Evolutionary conservation across 2,888 invertebrate genomes (phyloP).

Genomic region (Netelia virgata): DNA sequence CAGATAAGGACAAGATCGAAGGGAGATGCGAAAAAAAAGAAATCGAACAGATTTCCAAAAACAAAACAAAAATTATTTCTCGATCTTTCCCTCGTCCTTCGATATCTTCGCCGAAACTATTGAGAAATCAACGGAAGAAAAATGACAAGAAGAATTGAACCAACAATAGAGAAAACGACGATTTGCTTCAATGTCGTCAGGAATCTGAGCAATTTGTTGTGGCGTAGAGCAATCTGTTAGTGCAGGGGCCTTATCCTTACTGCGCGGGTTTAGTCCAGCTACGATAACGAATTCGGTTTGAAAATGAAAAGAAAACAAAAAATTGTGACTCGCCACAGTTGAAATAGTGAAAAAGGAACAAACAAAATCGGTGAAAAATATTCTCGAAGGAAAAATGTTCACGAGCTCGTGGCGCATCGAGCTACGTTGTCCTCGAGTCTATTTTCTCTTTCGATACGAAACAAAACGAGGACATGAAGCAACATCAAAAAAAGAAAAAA

Average conservation of each 20-base stretch:
- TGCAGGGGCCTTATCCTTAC: constrained; percentile 85
- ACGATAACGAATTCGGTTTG: constrained; percentile 53
- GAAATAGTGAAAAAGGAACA: constrained; percentile 19
- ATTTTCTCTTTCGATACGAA: not conserved
- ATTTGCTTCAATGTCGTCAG: constrained; percentile 63
- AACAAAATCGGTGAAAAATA: not conserved
- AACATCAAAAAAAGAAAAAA: not conserved
- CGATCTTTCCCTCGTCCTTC: constrained; percentile 54
- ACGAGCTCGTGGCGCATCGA: not conserved
- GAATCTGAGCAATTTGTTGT: constrained; percentile 77
- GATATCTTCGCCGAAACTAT: constrained; percentile 39
- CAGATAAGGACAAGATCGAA: not conserved
- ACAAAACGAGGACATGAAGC: not conserved
- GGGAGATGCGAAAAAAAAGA: constrained; percentile 18
- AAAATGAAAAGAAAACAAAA: not conserved
- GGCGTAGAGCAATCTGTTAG: constrained; percentile 84
- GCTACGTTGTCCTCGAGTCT: not conserved
- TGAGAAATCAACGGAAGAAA: constrained; percentile 25
- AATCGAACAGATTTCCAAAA: constrained; percentile 44
- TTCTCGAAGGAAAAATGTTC: not conserved
- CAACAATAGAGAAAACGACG: constrained; percentile 45
- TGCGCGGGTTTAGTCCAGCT: constrained; percentile 78
- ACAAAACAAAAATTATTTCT: constrained; percentile 12
- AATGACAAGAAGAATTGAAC: constrained; percentile 36
- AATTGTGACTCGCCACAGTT: not conserved